These are phyloP conservation scores for Brassicogethes aeneus DNA, from an alignment of 2,888 invertebrate genomes.

Conservation along the genomic window DNA sequence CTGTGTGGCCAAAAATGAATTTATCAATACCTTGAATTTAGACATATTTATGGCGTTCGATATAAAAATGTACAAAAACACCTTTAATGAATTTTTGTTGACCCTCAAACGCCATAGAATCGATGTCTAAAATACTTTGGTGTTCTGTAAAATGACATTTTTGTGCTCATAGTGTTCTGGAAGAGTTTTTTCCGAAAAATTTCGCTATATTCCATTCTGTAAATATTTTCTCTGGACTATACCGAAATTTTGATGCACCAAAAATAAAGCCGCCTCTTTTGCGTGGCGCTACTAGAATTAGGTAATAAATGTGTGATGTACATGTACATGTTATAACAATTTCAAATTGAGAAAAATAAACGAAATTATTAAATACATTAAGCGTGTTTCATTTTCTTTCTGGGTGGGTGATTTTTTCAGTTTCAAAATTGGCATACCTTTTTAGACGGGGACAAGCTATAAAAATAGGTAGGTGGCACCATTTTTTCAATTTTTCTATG, in stretches of 20 bases:
- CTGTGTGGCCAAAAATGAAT: too few relatives aligned
- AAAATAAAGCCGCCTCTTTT: conserved; percentile 20
- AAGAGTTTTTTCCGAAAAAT: conserved; percentile 24
- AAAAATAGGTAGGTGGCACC: conserved; percentile 38
- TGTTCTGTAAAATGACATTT: too few relatives aligned
- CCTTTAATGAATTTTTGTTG: too few relatives aligned
- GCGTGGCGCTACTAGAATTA: conserved; percentile 23
- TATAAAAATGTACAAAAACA: too few relatives aligned
- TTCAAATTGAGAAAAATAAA: conserved; percentile 44
- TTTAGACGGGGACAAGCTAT: conserved; percentile 4
- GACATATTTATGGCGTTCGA: too few relatives aligned
- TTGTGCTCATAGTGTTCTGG: too few relatives aligned
- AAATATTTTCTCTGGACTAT: conserved; percentile 26
- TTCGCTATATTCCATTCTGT: conserved; percentile 33
- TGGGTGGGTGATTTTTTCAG: conserved; percentile 16
- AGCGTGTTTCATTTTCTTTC: conserved; percentile 29
- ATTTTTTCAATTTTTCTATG: conserved; percentile 24
- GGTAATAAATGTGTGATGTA: conserved; percentile 43
- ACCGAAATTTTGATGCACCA: conserved; percentile 38
- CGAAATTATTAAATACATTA: conserved; percentile 34
- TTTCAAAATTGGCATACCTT: conserved; percentile 23
- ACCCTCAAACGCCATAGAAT: too few relatives aligned
- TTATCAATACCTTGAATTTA: too few relatives aligned
- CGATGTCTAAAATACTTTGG: too few relatives aligned
- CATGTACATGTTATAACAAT: conserved; percentile 42